A percentile compares a stretch with the other conserved stretches of the same genome.
phyloP scores from a whole-genome alignment of 2,113 vertebrate genomes.

The Laticauda colubrina region DNA sequence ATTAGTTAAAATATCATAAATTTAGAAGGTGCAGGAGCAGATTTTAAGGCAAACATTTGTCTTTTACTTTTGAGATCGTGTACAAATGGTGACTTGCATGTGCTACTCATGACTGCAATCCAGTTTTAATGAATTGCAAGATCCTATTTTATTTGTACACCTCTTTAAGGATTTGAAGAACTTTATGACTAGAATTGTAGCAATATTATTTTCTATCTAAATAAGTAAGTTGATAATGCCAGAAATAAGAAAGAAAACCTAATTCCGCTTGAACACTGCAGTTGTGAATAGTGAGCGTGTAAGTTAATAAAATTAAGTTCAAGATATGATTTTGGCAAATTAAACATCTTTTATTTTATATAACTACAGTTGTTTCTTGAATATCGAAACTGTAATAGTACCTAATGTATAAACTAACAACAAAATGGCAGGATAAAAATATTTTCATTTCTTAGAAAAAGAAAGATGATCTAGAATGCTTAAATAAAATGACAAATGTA shows the following conservation, averaged over 20 bases:
- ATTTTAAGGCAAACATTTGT: background rate
- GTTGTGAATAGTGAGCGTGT: background rate
- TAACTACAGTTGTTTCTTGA: background rate
- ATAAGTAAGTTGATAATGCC: background rate
- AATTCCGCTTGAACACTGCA: background rate
- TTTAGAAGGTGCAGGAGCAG: background rate
- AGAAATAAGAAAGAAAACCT: background rate
- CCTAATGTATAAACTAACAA: background rate
- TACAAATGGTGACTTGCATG: background rate
- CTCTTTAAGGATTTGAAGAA: background rate
- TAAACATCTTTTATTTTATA: background rate
- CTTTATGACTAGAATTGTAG: background rate
- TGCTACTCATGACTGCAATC: background rate
- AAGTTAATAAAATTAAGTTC: background rate
- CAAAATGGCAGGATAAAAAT: background rate
- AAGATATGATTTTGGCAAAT: background rate
- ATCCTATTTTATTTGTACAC: background rate
- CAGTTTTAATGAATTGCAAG: background rate
- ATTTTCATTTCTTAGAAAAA: background rate
- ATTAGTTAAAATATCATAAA: background rate
- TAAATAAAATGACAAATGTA: conserved; percentile 53
- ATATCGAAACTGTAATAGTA: background rate
- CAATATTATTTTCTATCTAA: background rate
- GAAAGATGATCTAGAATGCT: background rate
- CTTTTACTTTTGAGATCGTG: background rate